A percentile compares a stretch with the other conserved stretches of the same genome.
phyloP scores from a whole-genome alignment of 2,888 invertebrate genomes.

The Plebejus anna region DNA sequence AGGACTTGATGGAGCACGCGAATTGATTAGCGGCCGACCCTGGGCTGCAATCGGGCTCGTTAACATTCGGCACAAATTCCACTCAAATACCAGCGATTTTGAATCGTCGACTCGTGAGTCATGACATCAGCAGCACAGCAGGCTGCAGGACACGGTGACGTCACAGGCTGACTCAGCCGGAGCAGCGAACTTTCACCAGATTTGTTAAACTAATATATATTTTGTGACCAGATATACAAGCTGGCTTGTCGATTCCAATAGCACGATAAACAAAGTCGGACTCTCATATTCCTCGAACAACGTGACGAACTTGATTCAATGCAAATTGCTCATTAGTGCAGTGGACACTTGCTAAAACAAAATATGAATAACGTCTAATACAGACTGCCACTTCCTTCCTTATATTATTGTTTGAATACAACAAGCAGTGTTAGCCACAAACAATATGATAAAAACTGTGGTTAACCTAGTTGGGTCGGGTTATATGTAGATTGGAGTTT shows the following conservation, averaged over 20 bases:
- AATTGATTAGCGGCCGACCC: background rate
- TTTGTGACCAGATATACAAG: background rate
- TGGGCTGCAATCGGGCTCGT: background rate
- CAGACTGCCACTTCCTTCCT: background rate
- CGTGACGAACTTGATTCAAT: background rate
- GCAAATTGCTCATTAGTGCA: background rate
- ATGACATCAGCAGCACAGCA: background rate
- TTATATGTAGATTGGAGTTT: background rate
- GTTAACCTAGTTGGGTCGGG: background rate
- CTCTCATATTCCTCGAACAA: background rate
- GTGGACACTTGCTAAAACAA: background rate
- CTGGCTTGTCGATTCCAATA: background rate
- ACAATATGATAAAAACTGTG: too few species aligned
- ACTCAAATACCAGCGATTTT: background rate
- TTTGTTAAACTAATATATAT: too few species aligned
- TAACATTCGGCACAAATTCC: conserved; percentile 1
- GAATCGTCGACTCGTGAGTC: background rate
- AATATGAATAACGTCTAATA: background rate
- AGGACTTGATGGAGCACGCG: background rate
- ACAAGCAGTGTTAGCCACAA: background rate
- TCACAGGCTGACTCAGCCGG: conserved; percentile 17
- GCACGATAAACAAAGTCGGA: background rate
- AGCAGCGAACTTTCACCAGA: background rate
- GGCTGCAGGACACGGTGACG: conserved; percentile 4
- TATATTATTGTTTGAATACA: background rate